Evolutionary conservation across 2,797 vertebrate species (phyloP).

Genomic region (Helostoma temminkii): DNA sequence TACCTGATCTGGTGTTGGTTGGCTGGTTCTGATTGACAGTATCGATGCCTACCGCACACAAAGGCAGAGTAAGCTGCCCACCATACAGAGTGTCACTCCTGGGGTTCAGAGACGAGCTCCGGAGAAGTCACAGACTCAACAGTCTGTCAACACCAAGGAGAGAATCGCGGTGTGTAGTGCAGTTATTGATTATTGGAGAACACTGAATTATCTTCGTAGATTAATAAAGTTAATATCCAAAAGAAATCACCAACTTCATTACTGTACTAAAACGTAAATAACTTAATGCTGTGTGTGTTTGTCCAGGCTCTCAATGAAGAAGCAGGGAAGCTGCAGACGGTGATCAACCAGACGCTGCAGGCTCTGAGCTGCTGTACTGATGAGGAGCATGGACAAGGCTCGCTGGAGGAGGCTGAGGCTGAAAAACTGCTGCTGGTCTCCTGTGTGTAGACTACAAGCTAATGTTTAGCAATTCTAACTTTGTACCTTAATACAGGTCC

Average conservation of each 20-base stretch:
- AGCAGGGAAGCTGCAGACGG: slow-evolving; percentile 79
- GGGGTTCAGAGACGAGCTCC: slow-evolving; percentile 55
- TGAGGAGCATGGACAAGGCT: slow-evolving; percentile 86
- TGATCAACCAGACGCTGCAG: slow-evolving; percentile 86
- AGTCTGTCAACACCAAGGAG: slow-evolving; percentile 74
- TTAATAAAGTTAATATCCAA: not conserved
- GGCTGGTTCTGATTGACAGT: slow-evolving; percentile 63
- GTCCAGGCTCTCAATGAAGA: slow-evolving; percentile 83
- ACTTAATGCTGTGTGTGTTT: not conserved
- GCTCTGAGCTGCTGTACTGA: slow-evolving; percentile 88
- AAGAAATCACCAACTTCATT: no score
- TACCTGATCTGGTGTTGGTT: not conserved
- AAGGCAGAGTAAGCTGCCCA: slow-evolving; percentile 64
- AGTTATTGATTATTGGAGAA: no score
- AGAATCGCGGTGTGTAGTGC: slow-evolving; percentile 73
- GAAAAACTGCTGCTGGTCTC: slow-evolving; percentile 87
- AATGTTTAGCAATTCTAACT: not conserved
- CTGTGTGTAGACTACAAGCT: slow-evolving; percentile 66
- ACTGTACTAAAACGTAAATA: no score
- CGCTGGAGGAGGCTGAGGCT: slow-evolving; percentile 87
- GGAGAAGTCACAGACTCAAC: slow-evolving; percentile 53
- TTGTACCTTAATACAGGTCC: not conserved
- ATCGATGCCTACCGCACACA: slow-evolving; percentile 84
- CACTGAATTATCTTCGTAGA: no score
- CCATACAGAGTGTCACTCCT: slow-evolving; percentile 68